Evolutionary conservation across 2,113 vertebrate species (phyloP).

Genomic region (Anhinga anhinga): DNA sequence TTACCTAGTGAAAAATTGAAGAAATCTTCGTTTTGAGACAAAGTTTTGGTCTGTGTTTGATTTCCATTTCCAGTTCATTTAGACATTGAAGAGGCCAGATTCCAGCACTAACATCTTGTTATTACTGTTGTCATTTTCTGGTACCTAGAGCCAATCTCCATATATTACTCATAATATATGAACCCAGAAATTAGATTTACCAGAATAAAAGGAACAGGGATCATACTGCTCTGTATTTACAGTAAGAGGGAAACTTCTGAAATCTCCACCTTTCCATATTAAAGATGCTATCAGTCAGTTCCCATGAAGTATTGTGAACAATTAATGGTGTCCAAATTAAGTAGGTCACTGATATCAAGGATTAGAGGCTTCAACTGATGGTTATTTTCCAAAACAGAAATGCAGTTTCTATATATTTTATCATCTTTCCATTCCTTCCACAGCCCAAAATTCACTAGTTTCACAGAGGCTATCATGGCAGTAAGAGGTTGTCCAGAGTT

Average conservation of each 20-base stretch:
- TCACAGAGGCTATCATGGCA: not conserved
- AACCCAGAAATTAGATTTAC: not conserved
- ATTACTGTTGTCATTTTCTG: not conserved
- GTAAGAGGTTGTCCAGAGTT: not conserved
- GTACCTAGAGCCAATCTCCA: not conserved
- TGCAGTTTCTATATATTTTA: not conserved
- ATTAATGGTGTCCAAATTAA: not conserved
- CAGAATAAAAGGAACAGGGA: not conserved
- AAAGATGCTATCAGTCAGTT: not conserved
- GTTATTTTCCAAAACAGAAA: not conserved
- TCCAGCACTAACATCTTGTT: not conserved
- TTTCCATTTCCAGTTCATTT: not conserved
- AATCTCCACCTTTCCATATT: not conserved
- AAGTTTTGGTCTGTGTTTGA: not conserved
- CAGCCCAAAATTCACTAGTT: not conserved
- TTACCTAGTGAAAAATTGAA: not conserved
- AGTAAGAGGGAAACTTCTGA: not conserved
- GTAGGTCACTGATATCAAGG: not conserved
- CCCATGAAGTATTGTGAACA: not conserved
- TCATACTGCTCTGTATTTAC: not conserved
- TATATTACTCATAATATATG: not conserved
- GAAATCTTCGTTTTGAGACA: not conserved
- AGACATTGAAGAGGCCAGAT: not conserved
- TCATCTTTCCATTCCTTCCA: not conserved
- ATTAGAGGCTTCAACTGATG: not conserved